These are phyloP conservation scores for Catonia carolina DNA, from an alignment of 2,888 invertebrate species.

Conservation along the genomic window DNA sequence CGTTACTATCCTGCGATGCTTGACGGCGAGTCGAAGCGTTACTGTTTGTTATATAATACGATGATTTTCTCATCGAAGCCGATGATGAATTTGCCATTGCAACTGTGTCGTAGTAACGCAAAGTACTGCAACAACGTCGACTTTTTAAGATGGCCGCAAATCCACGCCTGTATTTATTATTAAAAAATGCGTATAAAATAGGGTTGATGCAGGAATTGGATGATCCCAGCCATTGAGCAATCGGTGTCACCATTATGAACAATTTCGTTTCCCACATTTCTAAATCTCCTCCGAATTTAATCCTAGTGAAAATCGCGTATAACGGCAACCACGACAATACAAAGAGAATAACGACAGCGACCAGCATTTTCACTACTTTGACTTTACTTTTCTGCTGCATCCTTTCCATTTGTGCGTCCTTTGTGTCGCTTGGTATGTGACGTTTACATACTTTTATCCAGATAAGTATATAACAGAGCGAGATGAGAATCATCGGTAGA, in stretches of 20 bases:
- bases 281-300: constrained; percentile 72
- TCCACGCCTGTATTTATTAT: constrained; percentile 85
- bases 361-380: constrained; percentile 90
- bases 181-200: constrained; percentile 85
- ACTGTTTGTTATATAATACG: constrained; percentile 69
- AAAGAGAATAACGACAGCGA: constrained; percentile 87
- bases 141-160: constrained; percentile 84
- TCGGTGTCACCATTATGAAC: constrained; percentile 71
- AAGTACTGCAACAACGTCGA: constrained; percentile 74
- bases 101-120: constrained; percentile 80
- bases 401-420: constrained; percentile 83
- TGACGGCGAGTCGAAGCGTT: constrained; percentile 46
- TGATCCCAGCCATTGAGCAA: constrained; percentile 88
- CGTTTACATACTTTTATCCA: constrained; percentile 86
- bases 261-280: constrained; percentile 73
- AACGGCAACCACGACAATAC: constrained; percentile 89
- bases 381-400: constrained; percentile 87
- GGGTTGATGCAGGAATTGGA: constrained; percentile 96
- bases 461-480: constrained; percentile 85
- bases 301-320: constrained; percentile 80
- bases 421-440: constrained; percentile 83
- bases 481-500: constrained; percentile 82
- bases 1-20: constrained; percentile 48
- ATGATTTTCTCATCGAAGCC: constrained; percentile 70
- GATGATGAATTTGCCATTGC: constrained; percentile 73